phyloP scores from a whole-genome alignment of 2,113 vertebrate genomes.

The Lutjanus erythropterus region DNA sequence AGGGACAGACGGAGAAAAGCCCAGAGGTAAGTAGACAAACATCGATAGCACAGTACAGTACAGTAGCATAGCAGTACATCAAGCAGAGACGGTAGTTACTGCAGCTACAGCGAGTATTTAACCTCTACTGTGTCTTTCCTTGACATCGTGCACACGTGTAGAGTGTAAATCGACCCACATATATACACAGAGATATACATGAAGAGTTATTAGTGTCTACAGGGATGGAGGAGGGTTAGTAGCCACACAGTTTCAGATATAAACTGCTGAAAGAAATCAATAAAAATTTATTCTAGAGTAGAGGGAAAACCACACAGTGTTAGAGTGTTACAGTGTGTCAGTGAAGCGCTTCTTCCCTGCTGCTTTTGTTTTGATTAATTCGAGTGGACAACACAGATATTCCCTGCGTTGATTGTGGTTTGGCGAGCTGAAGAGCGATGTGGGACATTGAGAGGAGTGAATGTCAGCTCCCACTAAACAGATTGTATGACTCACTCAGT shows the following conservation, averaged over 20 bases:
- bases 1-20: slow-evolving; percentile 61
- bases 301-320: slow-evolving; percentile 18
- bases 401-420: slow-evolving; percentile 31
- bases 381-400: slow-evolving; percentile 12
- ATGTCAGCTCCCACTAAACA: slow-evolving; percentile 69
- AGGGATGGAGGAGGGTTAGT: slow-evolving; percentile 51
- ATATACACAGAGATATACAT: slow-evolving; percentile 45
- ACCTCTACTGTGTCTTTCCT: background rate
- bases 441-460: slow-evolving; percentile 55
- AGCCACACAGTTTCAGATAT: background rate
- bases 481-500: slow-evolving; percentile 67
- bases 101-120: slow-evolving; percentile 43
- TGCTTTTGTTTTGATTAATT: slow-evolving; percentile 30
- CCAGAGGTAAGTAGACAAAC: slow-evolving; percentile 77
- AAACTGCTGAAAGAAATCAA: slow-evolving; percentile 24
- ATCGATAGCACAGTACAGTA: slow-evolving; percentile 59
- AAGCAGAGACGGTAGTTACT: slow-evolving; percentile 53
- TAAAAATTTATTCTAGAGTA: background rate
- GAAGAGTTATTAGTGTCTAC: slow-evolving; percentile 48
- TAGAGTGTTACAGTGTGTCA: slow-evolving; percentile 18
- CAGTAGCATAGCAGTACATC: slow-evolving; percentile 56
- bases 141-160: slow-evolving; percentile 32
- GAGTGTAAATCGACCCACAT: slow-evolving; percentile 38
- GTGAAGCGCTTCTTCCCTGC: background rate
- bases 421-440: slow-evolving; percentile 44